phyloP scores from a whole-genome alignment of 2,113 vertebrate genomes.

The Mohoua ochrocephala region DNA sequence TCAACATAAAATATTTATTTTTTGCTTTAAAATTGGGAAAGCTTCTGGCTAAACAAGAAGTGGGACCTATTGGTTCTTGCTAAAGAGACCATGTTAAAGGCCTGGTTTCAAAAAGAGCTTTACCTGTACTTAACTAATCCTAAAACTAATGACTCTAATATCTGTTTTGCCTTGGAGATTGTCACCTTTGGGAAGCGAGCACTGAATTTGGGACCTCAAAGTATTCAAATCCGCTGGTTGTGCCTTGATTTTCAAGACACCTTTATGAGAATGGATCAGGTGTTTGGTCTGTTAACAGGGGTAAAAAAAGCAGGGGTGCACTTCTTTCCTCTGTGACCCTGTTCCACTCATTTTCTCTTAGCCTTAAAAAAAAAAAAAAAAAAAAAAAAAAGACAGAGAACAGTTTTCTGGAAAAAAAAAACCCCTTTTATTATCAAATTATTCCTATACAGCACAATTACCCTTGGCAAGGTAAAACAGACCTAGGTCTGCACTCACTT shows the following conservation, averaged over 20 bases:
- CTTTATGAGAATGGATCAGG: not conserved
- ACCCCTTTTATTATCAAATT: constrained; percentile 71
- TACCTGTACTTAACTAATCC: too few relatives aligned
- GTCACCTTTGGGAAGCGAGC: not conserved
- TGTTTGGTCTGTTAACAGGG: not conserved
- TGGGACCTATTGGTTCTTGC: not conserved
- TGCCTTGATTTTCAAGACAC: not conserved
- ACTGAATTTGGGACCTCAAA: not conserved
- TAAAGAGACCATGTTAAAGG: not conserved
- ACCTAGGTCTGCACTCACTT: not conserved
- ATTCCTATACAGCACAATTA: not conserved
- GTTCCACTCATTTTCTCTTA: not conserved
- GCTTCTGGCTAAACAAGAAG: not conserved
- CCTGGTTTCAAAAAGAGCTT: not conserved
- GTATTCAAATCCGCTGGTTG: fast-evolving
- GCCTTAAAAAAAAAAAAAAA: not conserved
- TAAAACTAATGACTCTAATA: not conserved
- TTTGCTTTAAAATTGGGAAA: not conserved
- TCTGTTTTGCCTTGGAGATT: not conserved
- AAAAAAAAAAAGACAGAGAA: not conserved
- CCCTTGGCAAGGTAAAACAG: not conserved
- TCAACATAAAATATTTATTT: fast-evolving
- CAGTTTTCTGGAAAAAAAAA: constrained; percentile 55
- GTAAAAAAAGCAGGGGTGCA: not conserved
- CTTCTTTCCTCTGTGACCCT: not conserved